Conservation (phyloP, 1,140 invertebrate genomes). For the Drosophila carrolli region DNA sequence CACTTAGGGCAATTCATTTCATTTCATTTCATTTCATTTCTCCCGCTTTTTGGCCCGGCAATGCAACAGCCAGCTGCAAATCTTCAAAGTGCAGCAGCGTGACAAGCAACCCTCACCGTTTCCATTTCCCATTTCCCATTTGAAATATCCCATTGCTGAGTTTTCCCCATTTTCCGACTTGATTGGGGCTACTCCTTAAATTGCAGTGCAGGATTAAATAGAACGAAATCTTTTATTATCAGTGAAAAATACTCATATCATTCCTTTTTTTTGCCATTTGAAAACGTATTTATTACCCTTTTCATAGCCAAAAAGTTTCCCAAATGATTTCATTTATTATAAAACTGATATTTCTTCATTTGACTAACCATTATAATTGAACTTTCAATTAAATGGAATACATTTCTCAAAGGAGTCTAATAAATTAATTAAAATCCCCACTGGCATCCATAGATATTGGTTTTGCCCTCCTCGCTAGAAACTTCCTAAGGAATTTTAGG, state of each 20-base stretch:
- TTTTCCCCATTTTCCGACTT: neutral
- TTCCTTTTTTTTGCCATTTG: too few relatives aligned
- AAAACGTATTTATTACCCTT: too few relatives aligned
- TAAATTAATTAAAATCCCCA: too few relatives aligned
- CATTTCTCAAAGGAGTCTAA: too few relatives aligned
- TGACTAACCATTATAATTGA: too few relatives aligned
- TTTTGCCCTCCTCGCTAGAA: too few relatives aligned
- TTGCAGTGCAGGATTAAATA: neutral
- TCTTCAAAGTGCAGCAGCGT: conserved; percentile 53
- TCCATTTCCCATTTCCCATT: neutral
- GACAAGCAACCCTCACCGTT: conserved; percentile 34
- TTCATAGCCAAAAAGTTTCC: too few relatives aligned
- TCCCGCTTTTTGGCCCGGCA: conserved; percentile 16
- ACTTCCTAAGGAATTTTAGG: too few relatives aligned
- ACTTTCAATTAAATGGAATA: too few relatives aligned
- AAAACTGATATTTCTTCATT: too few relatives aligned
- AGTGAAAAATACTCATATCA: neutral
- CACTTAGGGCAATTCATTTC: conserved; percentile 75
- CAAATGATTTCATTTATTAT: too few relatives aligned
- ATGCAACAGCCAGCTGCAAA: conserved; percentile 38
- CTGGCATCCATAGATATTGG: too few relatives aligned
- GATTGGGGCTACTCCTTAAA: neutral
- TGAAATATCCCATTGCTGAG: neutral
- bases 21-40: conserved; percentile 65
- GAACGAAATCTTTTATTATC: neutral